Evolutionary conservation across 2,888 invertebrate species (phyloP).

Genomic region (Augiades crinisus): DNA sequence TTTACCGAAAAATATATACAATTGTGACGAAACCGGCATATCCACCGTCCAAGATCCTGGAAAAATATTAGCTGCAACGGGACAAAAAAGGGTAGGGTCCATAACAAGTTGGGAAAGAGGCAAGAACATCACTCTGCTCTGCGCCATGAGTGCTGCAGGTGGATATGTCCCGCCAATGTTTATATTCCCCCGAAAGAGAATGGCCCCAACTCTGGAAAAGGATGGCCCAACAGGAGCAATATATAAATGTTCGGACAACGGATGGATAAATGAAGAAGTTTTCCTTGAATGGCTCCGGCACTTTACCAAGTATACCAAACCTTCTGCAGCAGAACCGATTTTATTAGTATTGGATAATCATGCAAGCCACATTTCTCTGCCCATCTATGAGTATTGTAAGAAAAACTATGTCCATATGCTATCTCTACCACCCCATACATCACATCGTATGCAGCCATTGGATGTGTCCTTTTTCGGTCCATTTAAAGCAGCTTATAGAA

Average conservation of each 20-base stretch:
- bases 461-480: conserved; percentile 35
- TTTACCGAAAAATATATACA: conserved; percentile 42
- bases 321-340: conserved; percentile 33
- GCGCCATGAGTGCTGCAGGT: conserved; percentile 53
- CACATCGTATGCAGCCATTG: conserved; percentile 35
- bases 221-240: conserved; percentile 53
- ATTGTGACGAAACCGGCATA: conserved; percentile 60
- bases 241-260: conserved; percentile 40
- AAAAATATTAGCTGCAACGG: conserved; percentile 53
- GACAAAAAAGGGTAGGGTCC: conserved; percentile 53
- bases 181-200: conserved; percentile 57
- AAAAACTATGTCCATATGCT: conserved; percentile 33
- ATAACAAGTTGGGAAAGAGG: conserved; percentile 56
- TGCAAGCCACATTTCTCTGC: conserved; percentile 34
- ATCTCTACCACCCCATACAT: conserved; percentile 35
- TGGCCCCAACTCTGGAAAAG: conserved; percentile 49
- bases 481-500: conserved; percentile 35
- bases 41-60: conserved; percentile 51
- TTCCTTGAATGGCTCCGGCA: conserved; percentile 39
- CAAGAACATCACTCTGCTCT: conserved; percentile 53
- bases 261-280: conserved; percentile 40
- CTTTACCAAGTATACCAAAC: conserved; percentile 34
- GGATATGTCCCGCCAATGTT: conserved; percentile 62
- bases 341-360: conserved; percentile 35
- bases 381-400: conserved; percentile 37